Conservation (phyloP, 2,888 invertebrate genomes). For the Thalpophila matura region DNA sequence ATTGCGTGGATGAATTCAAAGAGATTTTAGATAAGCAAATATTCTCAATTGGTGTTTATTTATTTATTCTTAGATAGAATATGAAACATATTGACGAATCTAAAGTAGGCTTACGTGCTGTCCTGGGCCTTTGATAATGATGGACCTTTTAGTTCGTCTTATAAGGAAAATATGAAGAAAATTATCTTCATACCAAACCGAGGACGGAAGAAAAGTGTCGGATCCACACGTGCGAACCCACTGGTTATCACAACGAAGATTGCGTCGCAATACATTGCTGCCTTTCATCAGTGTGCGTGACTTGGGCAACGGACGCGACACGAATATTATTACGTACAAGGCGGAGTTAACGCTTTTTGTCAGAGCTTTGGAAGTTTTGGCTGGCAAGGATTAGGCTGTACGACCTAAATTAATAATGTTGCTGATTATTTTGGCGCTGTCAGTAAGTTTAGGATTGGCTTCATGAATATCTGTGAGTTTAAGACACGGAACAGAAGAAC, state of each 20-base stretch:
- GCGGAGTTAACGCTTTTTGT: slow-evolving; percentile 6
- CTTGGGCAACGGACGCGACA: slow-evolving; percentile 31
- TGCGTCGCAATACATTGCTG: slow-evolving; percentile 54
- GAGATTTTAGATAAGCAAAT: no score
- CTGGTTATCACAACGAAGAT: slow-evolving; percentile 37
- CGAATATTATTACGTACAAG: slow-evolving; percentile 28
- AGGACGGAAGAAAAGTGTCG: slow-evolving; percentile 19
- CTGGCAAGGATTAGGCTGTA: slow-evolving; percentile 9
- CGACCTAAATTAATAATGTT: slow-evolving; percentile 22
- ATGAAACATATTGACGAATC: not conserved
- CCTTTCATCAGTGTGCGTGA: slow-evolving; percentile 51
- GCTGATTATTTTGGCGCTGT: slow-evolving; percentile 13
- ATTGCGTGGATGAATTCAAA: slow-evolving; percentile 4
- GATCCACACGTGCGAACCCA: slow-evolving; percentile 29
- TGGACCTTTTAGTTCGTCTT: not conserved
- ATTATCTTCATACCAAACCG: slow-evolving; percentile 28
- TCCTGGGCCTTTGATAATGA: not conserved
- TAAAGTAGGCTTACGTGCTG: no score
- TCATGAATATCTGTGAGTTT: no score
- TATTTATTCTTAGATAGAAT: no score
- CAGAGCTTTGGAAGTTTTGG: slow-evolving; percentile 7
- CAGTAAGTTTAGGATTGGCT: not conserved
- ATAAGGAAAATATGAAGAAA: slow-evolving; percentile 11
- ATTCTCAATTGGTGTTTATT: no score
- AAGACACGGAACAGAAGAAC: no score